Conservation (phyloP, 1,140 invertebrate genomes). For the Leptinotarsa undecemlineata region DNA sequence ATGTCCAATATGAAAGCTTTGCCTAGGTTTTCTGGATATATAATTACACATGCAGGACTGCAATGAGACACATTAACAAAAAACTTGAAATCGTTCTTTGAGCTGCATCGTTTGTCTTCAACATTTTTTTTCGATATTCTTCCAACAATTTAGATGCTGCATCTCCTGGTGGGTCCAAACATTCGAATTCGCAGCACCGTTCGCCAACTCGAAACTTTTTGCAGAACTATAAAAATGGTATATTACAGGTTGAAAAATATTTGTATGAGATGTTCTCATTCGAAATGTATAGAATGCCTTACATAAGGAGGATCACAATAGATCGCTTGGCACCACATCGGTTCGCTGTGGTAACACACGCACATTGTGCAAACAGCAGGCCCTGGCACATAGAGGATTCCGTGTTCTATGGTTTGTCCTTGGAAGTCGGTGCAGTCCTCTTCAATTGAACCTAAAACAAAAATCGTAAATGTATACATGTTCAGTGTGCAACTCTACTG, state of each 20-base stretch:
- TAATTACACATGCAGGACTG: background rate
- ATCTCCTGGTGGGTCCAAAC: constrained; percentile 69
- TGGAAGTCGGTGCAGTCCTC: constrained; percentile 82
- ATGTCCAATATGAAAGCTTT: too few species aligned
- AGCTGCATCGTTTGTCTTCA: constrained; percentile 9
- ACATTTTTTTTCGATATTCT: constrained; percentile 37
- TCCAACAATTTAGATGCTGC: constrained; percentile 52
- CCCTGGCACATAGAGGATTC: constrained; percentile 80
- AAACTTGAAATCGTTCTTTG: background rate
- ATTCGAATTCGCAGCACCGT: constrained; percentile 77
- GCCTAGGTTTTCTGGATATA: too few species aligned
- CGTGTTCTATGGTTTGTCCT: constrained; percentile 73
- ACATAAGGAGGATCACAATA: constrained; percentile 84
- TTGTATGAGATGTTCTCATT: background rate
- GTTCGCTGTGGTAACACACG: constrained; percentile 82
- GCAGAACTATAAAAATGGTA: constrained; percentile 64
- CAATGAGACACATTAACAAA: background rate
- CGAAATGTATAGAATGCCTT: constrained; percentile 54
- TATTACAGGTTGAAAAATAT: background rate
- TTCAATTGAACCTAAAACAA: constrained; percentile 64
- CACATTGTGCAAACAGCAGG: constrained; percentile 84
- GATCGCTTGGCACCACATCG: constrained; percentile 84
- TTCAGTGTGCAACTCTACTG: too few species aligned
- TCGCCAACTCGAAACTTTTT: constrained; percentile 75
- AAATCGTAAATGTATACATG: too few species aligned